These are phyloP conservation scores for Scolopax bukidnonensis DNA, from an alignment of 2,797 vertebrate genomes.

Conservation along the genomic window DNA sequence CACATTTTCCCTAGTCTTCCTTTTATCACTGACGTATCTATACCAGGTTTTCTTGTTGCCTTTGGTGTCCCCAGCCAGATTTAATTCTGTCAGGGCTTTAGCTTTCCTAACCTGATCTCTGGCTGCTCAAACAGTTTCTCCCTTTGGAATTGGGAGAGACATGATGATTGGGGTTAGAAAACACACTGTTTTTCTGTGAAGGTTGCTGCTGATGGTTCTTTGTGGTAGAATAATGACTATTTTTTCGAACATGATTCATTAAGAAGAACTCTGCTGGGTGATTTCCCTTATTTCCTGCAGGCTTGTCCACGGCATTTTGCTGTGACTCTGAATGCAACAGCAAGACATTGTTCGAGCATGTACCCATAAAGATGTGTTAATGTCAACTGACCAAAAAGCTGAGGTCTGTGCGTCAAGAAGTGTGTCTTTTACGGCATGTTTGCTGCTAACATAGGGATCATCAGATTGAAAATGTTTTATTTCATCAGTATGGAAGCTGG, in stretches of 20 bases:
- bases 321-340: background rate
- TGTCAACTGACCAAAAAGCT: background rate
- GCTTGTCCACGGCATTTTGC: background rate
- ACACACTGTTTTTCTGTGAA: background rate
- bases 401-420: background rate
- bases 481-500: background rate
- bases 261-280: background rate
- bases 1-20: background rate
- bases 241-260: background rate
- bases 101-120: background rate
- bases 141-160: background rate
- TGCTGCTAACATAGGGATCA: background rate
- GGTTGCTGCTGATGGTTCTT: background rate
- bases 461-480: background rate
- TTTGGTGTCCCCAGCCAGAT: background rate
- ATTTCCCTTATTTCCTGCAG: background rate
- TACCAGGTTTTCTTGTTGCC: background rate
- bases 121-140: background rate
- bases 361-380: background rate
- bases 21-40: background rate
- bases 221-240: slow-evolving; percentile 10
- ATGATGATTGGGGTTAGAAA: background rate
- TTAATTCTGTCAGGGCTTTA: background rate
- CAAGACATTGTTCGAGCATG: background rate
- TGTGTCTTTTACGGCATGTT: background rate